Evolutionary conservation across 2,797 vertebrate species (phyloP).

Genomic region (Rhinichthys osculus): DNA sequence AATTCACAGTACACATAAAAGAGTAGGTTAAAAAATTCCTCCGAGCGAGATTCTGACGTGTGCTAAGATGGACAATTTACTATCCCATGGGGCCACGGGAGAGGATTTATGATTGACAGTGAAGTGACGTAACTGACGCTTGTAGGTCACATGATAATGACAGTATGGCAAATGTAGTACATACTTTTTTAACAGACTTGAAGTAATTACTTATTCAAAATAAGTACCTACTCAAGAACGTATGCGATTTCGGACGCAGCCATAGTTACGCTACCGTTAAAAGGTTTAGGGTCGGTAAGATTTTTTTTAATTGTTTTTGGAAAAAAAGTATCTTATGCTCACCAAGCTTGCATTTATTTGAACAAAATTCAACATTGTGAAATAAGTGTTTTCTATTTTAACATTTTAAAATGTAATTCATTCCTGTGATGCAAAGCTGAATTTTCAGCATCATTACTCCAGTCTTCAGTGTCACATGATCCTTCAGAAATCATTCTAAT

Average conservation of each 20-base stretch:
- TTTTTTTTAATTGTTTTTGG: background rate
- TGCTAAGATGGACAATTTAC: background rate
- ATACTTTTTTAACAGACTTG: background rate
- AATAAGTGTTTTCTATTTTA: background rate
- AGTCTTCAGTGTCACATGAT: no score
- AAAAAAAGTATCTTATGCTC: no score
- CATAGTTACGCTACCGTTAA: background rate
- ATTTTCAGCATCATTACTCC: no score
- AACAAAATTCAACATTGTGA: background rate
- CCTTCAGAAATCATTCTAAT: no score
- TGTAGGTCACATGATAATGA: background rate
- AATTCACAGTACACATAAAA: background rate
- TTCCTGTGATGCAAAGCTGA: background rate
- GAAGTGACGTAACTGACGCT: background rate
- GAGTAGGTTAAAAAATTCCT: background rate
- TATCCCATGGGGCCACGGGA: background rate
- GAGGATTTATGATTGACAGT: background rate
- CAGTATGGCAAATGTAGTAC: background rate
- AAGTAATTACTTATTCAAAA: background rate
- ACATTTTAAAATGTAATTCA: background rate
- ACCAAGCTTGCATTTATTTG: background rate
- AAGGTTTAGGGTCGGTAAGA: background rate
- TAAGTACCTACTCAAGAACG: background rate
- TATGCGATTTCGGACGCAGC: background rate
- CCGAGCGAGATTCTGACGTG: background rate